Evolutionary conservation across 2,888 invertebrate genomes (phyloP).

Genomic region (Molorchus minor): DNA sequence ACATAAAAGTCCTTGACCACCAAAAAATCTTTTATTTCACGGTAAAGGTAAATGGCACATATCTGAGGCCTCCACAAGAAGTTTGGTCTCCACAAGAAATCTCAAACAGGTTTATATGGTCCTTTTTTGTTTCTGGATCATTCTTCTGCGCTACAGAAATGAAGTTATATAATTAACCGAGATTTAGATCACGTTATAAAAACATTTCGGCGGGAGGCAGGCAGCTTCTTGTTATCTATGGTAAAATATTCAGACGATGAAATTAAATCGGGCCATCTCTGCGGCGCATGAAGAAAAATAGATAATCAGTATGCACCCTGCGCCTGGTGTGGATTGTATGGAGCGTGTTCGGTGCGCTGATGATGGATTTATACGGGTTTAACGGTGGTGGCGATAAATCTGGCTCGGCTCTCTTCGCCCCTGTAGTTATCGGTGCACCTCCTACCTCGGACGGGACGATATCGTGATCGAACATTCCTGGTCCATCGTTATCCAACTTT

Average conservation of each 20-base stretch:
- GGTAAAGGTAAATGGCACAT: no score
- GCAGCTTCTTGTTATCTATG: slow-evolving; percentile 34
- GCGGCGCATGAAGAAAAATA: slow-evolving; percentile 41
- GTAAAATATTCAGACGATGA: slow-evolving; percentile 40
- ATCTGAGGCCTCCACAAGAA: no score
- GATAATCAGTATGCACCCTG: slow-evolving; percentile 54
- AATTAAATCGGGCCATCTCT: slow-evolving; percentile 36
- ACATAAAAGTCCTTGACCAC: no score
- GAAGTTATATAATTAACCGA: neutral
- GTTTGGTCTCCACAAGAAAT: no score
- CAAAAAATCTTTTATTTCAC: no score
- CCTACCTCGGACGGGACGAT: slow-evolving; percentile 39
- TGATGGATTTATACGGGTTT: slow-evolving; percentile 45
- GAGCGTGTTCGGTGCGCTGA: slow-evolving; percentile 39
- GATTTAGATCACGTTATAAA: slow-evolving; percentile 1
- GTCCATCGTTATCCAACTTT: slow-evolving; percentile 53
- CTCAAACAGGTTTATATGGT: no score
- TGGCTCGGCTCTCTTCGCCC: slow-evolving; percentile 47
- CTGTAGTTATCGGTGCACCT: slow-evolving; percentile 44
- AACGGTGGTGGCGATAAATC: slow-evolving; percentile 49
- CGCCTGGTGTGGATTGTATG: slow-evolving; percentile 35
- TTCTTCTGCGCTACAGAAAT: neutral
- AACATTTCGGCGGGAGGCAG: neutral
- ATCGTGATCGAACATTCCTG: slow-evolving; percentile 57
- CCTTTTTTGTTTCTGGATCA: no score